These are phyloP conservation scores for Colletes gigas DNA, from an alignment of 1,140 invertebrate species.

Conservation along the genomic window DNA sequence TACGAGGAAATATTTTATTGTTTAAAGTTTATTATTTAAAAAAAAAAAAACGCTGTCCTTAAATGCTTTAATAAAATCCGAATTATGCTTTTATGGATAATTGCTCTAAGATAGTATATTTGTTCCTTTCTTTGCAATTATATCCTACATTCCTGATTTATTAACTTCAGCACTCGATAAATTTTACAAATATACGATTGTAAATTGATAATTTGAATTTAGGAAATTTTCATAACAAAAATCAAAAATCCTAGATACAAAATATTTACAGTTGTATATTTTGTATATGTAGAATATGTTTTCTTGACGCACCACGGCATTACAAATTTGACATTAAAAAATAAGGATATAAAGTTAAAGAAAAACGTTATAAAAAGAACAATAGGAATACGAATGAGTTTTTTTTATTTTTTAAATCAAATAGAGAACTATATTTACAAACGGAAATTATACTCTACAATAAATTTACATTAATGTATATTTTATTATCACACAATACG, in stretches of 20 bases:
- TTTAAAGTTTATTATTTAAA: conserved; percentile 4
- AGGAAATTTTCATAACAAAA: too few species aligned
- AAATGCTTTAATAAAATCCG: too few species aligned
- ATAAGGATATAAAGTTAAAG: too few species aligned
- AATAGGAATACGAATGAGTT: background rate
- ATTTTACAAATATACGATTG: background rate
- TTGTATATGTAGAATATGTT: too few species aligned
- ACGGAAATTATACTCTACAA: background rate
- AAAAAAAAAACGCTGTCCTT: too few species aligned
- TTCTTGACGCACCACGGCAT: background rate
- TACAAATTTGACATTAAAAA: background rate
- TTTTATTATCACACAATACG: conserved; percentile 1
- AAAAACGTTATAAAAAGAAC: background rate
- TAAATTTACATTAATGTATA: background rate
- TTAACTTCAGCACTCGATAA: background rate
- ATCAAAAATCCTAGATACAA: too few species aligned
- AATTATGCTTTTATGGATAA: background rate
- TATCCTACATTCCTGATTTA: background rate
- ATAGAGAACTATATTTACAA: conserved; percentile 19
- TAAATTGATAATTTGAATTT: too few species aligned
- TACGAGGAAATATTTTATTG: conserved; percentile 41
- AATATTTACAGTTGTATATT: too few species aligned
- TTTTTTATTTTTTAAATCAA: conserved; percentile 19
- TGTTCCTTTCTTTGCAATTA: background rate
- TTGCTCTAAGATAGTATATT: background rate